Evolutionary conservation across 2,797 vertebrate species (phyloP), one percentile per base, ranked within the genome.

Genomic region (Mareca penelope): DNA sequence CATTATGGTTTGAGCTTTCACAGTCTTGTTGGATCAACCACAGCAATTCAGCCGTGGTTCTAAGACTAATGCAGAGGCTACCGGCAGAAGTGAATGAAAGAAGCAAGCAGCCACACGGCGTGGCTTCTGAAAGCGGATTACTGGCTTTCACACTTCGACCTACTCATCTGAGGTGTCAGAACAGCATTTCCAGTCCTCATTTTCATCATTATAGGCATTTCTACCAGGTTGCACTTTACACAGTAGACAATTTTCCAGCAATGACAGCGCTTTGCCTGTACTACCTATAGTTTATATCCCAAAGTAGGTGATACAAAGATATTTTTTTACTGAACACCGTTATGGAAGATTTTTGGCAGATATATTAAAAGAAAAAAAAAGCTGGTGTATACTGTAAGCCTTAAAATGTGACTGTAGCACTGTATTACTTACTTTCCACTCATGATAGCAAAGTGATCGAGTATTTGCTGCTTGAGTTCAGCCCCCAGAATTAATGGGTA

Each of bases 381-480:
- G 71, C 52, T 73, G 56, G 35, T 80, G 56, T 26, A 48, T 42
- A 88, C 5, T 33, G 9, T 15, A 60, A 37, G 88, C 86, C 89
- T 70, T 95, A 89, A 95, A 95, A 93, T 92, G 92, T 93, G 87
- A 94, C 91, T 39, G 39, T 39, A 39, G 39, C 39, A 39, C 39
- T 13, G 39, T 39, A 39, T 39, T 39, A 39, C 39, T 39, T 39
- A 39, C 39, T 39, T 39, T 39, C 39, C 39, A 39, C 39, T 39
- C 12, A 39, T 39, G 39, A 12, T 39, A 39, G 39, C 39, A 39
- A 72, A 79, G 29, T 0, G 1, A 76, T 70, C 22, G 50, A 86
- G 40, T 21, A 77, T 71, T 68, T 82, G 50, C 31, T 82, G 64
- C 57, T 89, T 55, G 23, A 68, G 33, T 65, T 78, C 57, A 82